phyloP scores from a whole-genome alignment of 2,113 vertebrate species.

The Megaceryle torquata region DNA sequence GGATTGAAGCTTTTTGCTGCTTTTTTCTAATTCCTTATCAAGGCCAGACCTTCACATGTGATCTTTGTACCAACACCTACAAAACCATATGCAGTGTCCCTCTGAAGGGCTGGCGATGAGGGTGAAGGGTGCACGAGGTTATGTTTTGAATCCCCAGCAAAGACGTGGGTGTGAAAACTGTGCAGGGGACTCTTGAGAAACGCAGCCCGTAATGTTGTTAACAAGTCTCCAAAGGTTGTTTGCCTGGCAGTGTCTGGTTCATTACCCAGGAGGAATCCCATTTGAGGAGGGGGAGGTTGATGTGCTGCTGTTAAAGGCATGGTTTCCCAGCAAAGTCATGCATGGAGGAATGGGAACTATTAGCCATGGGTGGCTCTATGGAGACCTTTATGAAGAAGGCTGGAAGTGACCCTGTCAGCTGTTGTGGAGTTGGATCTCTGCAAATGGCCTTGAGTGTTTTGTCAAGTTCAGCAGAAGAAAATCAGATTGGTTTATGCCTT shows the following conservation, averaged over 20 bases:
- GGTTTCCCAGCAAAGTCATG: conserved; percentile 4
- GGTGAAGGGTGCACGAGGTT: neutral
- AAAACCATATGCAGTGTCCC: neutral
- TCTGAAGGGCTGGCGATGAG: neutral
- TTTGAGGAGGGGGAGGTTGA: neutral
- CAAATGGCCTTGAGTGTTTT: neutral
- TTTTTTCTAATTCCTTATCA: neutral
- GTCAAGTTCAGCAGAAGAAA: neutral
- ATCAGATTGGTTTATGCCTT: neutral
- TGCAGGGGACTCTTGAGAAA: neutral
- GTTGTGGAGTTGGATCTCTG: neutral
- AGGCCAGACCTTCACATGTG: rapidly evolving
- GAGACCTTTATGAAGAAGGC: neutral
- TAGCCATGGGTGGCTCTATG: neutral
- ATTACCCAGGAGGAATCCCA: conserved; percentile 55
- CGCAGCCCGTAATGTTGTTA: neutral
- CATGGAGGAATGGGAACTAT: neutral
- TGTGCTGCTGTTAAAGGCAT: neutral
- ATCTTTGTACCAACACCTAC: neutral
- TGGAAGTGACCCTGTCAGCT: neutral
- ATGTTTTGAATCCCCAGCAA: neutral
- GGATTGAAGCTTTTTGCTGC: neutral
- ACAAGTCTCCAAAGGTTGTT: neutral
- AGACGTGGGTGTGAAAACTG: neutral
- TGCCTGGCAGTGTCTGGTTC: neutral